Percentiles rank a stretch among this genome's conserved stretches.
phyloP scores from a whole-genome alignment of 2,888 invertebrate genomes.

The Autographa gamma region DNA sequence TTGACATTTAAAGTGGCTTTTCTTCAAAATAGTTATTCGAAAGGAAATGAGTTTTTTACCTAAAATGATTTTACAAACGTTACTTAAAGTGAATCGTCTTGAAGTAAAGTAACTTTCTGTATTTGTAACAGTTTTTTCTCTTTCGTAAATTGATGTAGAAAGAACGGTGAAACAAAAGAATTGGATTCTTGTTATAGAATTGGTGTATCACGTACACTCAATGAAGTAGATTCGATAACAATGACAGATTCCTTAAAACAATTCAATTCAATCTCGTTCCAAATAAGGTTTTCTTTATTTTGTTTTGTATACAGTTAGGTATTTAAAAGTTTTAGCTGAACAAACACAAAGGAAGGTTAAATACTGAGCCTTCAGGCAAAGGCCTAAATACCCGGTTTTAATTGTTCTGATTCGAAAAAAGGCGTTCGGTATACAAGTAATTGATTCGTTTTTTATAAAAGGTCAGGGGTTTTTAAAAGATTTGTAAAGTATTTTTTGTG shows the following conservation, averaged over 20 bases:
- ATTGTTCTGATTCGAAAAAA: not conserved
- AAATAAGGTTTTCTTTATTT: not conserved
- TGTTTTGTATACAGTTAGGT: not conserved
- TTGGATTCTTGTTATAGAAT: constrained; percentile 40
- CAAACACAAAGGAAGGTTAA: not conserved
- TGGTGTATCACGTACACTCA: constrained; percentile 40
- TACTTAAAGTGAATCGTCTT: no score
- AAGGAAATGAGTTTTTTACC: no score
- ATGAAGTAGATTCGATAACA: constrained; percentile 46
- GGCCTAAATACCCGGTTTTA: not conserved
- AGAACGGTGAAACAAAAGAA: constrained; percentile 18
- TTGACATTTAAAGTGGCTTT: no score
- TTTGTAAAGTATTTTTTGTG: not conserved
- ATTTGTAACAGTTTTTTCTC: not conserved
- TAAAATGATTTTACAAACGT: no score
- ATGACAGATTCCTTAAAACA: constrained; percentile 38
- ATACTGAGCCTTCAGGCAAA: not conserved
- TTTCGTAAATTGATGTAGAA: constrained; percentile 29
- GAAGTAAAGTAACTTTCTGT: not conserved
- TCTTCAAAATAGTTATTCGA: no score
- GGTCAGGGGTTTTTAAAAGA: not conserved
- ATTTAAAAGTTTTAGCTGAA: not conserved
- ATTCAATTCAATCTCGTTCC: constrained; percentile 31
- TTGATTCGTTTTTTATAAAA: not conserved
- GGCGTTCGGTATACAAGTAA: not conserved